phyloP scores from a whole-genome alignment of 2,888 invertebrate genomes.

The Chesias legatella region DNA sequence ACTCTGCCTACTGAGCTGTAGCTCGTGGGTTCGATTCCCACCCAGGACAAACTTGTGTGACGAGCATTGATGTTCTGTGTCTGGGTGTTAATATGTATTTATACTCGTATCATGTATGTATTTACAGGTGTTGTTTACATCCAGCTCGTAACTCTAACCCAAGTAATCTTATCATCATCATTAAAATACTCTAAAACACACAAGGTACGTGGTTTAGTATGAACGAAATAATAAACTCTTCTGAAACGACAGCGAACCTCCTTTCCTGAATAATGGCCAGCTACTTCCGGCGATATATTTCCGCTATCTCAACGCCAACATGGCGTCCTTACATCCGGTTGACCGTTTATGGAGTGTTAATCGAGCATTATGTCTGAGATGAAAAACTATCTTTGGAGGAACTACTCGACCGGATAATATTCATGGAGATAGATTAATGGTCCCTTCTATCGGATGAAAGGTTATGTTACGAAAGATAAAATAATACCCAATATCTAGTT shows the following conservation, averaged over 20 bases:
- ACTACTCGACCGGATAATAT: slow-evolving; percentile 48
- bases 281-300: slow-evolving; percentile 77
- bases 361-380: slow-evolving; percentile 74
- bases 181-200: slow-evolving; percentile 15
- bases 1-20: too few species aligned
- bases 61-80: too few species aligned
- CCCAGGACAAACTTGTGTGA: too few species aligned
- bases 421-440: slow-evolving; percentile 31
- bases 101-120: too few species aligned
- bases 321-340: slow-evolving; percentile 71
- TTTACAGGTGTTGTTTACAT: too few species aligned
- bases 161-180: too few species aligned
- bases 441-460: neutral
- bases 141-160: too few species aligned
- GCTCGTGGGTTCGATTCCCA: too few species aligned
- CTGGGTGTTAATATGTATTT: too few species aligned
- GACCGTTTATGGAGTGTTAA: slow-evolving; percentile 78
- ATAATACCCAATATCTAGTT: too few species aligned
- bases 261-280: slow-evolving; percentile 74
- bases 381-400: slow-evolving; percentile 64
- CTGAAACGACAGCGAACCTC: slow-evolving; percentile 68
- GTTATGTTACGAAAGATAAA: too few species aligned
- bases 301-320: slow-evolving; percentile 74
- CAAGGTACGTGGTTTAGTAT: slow-evolving; percentile 24
- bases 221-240: slow-evolving; percentile 63